Conservation (phyloP, 2,888 invertebrate genomes). For the Chymomyza procnemis region DNA sequence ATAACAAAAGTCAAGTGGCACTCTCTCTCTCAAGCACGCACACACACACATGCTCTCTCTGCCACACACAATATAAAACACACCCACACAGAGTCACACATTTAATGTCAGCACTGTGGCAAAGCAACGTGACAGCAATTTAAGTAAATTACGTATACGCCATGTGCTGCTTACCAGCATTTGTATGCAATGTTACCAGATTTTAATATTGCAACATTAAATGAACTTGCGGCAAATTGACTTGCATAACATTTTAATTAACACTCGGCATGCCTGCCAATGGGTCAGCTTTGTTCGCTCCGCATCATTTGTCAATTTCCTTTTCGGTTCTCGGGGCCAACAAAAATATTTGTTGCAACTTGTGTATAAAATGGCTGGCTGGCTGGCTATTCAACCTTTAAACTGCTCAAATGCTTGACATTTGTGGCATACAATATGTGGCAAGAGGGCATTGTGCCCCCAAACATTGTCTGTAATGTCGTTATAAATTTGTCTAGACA, state of each 20-base stretch:
- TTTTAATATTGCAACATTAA: constrained; percentile 43
- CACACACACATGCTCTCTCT: background rate
- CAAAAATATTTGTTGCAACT: constrained; percentile 47
- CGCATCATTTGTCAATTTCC: constrained; percentile 58
- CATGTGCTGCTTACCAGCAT: constrained; percentile 39
- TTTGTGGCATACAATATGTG: constrained; percentile 12
- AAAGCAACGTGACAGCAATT: constrained; percentile 16
- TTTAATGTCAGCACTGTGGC: background rate
- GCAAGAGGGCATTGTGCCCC: constrained; percentile 11
- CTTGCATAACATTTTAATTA: constrained; percentile 56
- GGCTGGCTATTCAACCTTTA: background rate
- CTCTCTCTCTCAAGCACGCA: constrained; percentile 28
- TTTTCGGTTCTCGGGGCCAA: constrained; percentile 34
- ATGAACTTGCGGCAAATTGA: constrained; percentile 42
- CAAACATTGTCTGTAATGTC: constrained; percentile 42
- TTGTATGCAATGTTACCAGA: background rate
- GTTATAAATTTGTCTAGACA: constrained; percentile 67
- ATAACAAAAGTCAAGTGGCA: constrained; percentile 66
- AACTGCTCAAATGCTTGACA: constrained; percentile 39
- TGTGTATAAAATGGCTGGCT: constrained; percentile 15
- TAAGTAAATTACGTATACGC: constrained; percentile 65
- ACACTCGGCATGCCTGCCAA: constrained; percentile 50
- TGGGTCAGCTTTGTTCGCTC: constrained; percentile 13
- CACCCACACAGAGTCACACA: background rate
- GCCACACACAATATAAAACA: background rate